Base-by-base conservation (phyloP, 1,140 invertebrate genomes). In the Drosophila willistoni region DNA sequence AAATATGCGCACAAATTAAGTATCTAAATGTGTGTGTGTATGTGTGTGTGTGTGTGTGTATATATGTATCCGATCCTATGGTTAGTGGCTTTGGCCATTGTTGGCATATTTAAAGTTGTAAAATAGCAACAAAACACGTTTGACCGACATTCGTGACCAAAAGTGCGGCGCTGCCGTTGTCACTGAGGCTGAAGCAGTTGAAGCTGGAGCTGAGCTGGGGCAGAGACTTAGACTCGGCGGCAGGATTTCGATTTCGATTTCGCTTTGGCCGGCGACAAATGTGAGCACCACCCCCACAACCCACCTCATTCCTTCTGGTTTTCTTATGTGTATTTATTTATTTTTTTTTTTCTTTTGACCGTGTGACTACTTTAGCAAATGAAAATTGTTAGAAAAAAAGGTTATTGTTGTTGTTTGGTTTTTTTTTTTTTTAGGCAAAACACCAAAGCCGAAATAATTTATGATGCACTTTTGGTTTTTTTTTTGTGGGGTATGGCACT, bases 91-190 rank as follows among this genome's bases (percentile, higher is more conserved):
- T 63, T 60, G 77, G 71, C 70, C 83, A 86, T 89, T 86, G 85
- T 89, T 89, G 84, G 84, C 84, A 89, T 89, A 89, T 89, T 89
- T 89, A 89, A 89, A 89, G 85, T 89, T 89, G 84, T 89, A 89
- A 89, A 87, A 87, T 87, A 87, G 84, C 85, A 72, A 73, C 76
- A 83, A 89, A 89, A 89, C 84, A 89, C 84, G 84, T 89, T 89
- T 89, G 84, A 89, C 84, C 84, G 84, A 89, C 84, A 89, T 89
- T 89, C 84, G 84, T 89, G 84, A 89, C 84, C 84, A 78, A 89
- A 89, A 51, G 44, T 51, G 84, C 87, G 83, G 79, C 76, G 79
- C 82, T 75, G 81, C 81, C 62, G 67, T 51, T 71, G 59, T 36
- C 47, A 54, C 42, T 22, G 67, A 25, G 36, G 34, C 63, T 62